Evolutionary conservation across 2,888 invertebrate genomes (phyloP).

Genomic region (Xylophagus ater): DNA sequence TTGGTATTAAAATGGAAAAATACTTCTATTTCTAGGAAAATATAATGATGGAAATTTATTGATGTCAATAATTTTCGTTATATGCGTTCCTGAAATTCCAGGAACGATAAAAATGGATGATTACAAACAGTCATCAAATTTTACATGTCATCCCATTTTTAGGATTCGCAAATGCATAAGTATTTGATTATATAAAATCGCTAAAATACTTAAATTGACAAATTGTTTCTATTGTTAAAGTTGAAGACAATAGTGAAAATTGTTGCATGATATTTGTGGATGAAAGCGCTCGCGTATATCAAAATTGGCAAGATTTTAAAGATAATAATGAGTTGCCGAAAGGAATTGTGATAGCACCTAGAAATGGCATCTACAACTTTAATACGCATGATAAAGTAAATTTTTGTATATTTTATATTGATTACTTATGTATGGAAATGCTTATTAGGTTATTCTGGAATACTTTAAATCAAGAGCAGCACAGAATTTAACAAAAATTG

Average conservation of each 20-base stretch:
- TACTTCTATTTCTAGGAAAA: slow-evolving; percentile 24
- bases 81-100: slow-evolving; percentile 9
- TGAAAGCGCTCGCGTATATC: slow-evolving; percentile 38
- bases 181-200: slow-evolving; percentile 18
- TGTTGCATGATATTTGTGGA: slow-evolving; percentile 36
- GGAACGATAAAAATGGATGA: slow-evolving; percentile 4
- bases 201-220: neutral
- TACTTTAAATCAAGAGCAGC: slow-evolving; percentile 26
- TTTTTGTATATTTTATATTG: neutral
- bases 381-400: slow-evolving; percentile 18
- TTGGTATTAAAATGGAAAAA: neutral
- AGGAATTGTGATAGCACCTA: slow-evolving; percentile 40
- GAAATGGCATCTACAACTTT: slow-evolving; percentile 32
- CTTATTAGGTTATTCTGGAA: slow-evolving; percentile 22
- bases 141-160: slow-evolving; percentile 30
- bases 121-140: slow-evolving; percentile 19
- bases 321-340: slow-evolving; percentile 37
- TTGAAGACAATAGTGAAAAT: slow-evolving; percentile 20
- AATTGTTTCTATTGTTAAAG: slow-evolving; percentile 7
- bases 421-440: neutral
- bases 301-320: slow-evolving; percentile 39
- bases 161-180: slow-evolving; percentile 32
- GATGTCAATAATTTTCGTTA: slow-evolving; percentile 29
- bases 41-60: slow-evolving; percentile 29
- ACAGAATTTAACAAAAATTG: slow-evolving; percentile 9